Percentiles rank a stretch among this genome's conserved stretches.
phyloP scores from a whole-genome alignment of 2,888 invertebrate species.

The Patella pellucida region DNA sequence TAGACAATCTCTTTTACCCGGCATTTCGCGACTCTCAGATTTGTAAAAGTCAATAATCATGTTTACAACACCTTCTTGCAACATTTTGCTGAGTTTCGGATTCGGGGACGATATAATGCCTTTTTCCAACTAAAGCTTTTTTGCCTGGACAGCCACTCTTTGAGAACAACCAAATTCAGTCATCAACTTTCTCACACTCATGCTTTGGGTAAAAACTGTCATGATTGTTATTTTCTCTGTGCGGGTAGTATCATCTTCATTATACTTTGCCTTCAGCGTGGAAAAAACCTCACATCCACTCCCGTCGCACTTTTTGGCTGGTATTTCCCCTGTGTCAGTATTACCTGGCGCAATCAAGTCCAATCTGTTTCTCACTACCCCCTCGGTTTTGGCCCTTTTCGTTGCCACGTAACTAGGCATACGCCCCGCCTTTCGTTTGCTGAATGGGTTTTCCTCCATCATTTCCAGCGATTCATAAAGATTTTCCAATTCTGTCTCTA shows the following conservation, averaged over 20 bases:
- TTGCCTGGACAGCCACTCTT: constrained; percentile 1
- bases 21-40: background rate
- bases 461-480: background rate
- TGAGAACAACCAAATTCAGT: background rate
- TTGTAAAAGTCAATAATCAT: background rate
- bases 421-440: background rate
- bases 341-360: background rate
- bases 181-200: background rate
- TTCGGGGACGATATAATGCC: background rate
- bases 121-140: background rate
- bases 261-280: background rate
- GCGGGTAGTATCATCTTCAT: background rate
- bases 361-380: background rate
- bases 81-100: background rate
- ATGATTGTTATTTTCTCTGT: background rate
- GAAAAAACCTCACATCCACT: background rate
- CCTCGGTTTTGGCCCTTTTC: background rate
- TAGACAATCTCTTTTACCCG: background rate
- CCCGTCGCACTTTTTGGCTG: background rate
- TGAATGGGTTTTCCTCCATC: background rate
- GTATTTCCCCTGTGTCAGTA: background rate
- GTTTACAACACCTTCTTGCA: background rate
- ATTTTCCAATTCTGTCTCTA: background rate
- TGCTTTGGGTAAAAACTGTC: background rate
- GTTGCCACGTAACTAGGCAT: background rate